A percentile compares a stretch with the other conserved stretches of the same genome.
phyloP scores from a whole-genome alignment of 2,113 vertebrate species.

The Scopus umbretta region DNA sequence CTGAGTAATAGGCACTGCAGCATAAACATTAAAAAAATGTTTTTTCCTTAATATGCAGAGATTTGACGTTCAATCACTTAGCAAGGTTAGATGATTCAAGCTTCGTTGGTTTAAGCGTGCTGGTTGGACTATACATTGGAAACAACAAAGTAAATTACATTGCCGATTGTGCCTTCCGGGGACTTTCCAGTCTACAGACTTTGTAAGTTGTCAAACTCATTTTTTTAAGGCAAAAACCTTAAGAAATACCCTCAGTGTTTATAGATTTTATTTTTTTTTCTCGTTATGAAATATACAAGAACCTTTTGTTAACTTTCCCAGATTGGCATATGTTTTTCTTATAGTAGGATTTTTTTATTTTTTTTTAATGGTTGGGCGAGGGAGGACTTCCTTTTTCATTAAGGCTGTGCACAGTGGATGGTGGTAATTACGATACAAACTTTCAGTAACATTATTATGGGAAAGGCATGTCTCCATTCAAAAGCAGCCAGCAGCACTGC shows the following conservation, averaged over 20 bases:
- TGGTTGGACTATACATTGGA: conserved; percentile 85
- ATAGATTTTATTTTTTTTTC: neutral
- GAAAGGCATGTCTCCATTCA: neutral
- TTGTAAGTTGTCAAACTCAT: conserved; percentile 79
- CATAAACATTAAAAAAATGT: neutral
- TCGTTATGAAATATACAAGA: conserved; percentile 1
- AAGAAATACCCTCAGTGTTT: conserved; percentile 7
- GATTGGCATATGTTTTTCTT: neutral
- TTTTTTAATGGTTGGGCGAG: neutral
- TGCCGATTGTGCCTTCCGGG: conserved; percentile 92
- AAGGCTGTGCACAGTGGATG: neutral
- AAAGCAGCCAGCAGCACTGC: neutral
- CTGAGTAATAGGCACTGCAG: neutral
- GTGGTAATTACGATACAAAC: neutral
- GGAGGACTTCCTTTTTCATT: neutral
- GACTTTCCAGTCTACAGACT: conserved; percentile 86
- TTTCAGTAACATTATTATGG: neutral
- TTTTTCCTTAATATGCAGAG: conserved; percentile 69
- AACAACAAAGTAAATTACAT: conserved; percentile 94
- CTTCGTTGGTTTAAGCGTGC: conserved; percentile 85
- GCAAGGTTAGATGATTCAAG: conserved; percentile 90
- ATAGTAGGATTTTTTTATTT: neutral
- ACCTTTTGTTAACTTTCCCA: conserved; percentile 19
- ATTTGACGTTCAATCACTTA: conserved; percentile 89
- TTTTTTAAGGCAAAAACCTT: conserved; percentile 24